phyloP scores from a whole-genome alignment of 2,797 vertebrate species.

The Gymnothorax javanicus region DNA sequence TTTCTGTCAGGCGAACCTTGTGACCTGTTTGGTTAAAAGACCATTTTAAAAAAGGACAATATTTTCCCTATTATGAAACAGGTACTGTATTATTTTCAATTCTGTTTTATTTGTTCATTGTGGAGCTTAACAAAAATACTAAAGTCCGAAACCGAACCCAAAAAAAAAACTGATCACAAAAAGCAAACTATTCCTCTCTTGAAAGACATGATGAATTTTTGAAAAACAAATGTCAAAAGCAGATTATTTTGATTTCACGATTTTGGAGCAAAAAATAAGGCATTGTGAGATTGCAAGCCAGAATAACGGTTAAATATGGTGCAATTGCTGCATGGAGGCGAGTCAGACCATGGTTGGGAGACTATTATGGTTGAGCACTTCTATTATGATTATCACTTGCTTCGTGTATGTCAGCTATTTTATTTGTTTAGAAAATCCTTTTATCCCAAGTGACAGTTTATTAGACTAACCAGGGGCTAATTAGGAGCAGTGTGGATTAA shows the following conservation, averaged over 20 bases:
- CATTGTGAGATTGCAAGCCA: not conserved
- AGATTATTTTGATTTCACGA: not conserved
- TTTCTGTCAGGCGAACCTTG: no score
- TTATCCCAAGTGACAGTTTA: no score
- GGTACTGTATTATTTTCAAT: not conserved
- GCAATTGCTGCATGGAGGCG: no score
- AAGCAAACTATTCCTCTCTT: no score
- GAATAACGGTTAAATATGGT: not conserved
- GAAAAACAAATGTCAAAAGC: not conserved
- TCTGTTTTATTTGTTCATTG: no score
- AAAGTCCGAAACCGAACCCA: no score
- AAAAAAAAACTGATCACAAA: no score
- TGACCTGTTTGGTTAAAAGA: no score
- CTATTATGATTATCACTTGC: not conserved
- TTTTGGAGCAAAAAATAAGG: not conserved
- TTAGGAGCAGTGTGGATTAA: not conserved
- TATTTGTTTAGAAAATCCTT: no score
- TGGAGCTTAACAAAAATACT: no score
- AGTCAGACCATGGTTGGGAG: not conserved
- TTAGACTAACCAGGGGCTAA: not conserved
- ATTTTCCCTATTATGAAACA: not conserved
- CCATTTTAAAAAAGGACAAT: not conserved
- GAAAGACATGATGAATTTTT: not conserved
- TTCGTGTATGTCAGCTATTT: no score
- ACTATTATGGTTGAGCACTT: not conserved